Evolutionary conservation across 2,113 vertebrate species (phyloP), one percentile per base, ranked within the genome.

Genomic region (Xiphias gladius): DNA sequence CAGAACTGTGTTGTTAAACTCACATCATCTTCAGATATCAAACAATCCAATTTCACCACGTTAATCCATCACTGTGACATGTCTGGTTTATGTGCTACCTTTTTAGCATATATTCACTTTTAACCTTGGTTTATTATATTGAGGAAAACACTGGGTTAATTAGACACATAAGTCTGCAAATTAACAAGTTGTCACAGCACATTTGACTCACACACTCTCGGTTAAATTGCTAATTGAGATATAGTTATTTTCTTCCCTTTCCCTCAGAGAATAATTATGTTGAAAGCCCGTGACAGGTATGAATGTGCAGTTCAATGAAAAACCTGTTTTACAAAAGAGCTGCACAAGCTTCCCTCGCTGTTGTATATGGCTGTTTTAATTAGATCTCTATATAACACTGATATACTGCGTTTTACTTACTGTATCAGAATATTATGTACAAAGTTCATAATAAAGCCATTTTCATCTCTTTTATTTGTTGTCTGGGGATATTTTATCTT

Each of bases 181-280:
- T 54, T 39, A 90, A 82, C 24, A 65, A 80, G 58, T 80, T 76
- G 74, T 75, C 59, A 61, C 61, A 71, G 74, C 82, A 76, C 76
- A 65, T 62, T 82, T 72, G n/a, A 82, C 70, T 90, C 50, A 84
- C 32, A 84, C 43, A 20, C 57, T 70, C 71, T 66, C 46, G 58
- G 68, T 85, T 83, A 84, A 83, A 86, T 73, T 80, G 76, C 89
- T 91, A 91, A 94, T 91, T 91, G 79, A 90, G 79, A 73, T 79
- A 68, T 55, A 84, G 82, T 73, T 74, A 80, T 89, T 88, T 86
- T 79, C 71, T 11, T 4, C 32, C 41, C 43, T 77, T 86, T 86
- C 77, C 85, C 83, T 79, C 22, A 0, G 82, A 87, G 86, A 87
- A 79, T 90, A 87, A 91, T 94, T 90, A 85, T 20, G 61, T 66